Conservation (phyloP, 37 sponge, comb jelly and placozoan genomes). For the Crambe crambe region DNA sequence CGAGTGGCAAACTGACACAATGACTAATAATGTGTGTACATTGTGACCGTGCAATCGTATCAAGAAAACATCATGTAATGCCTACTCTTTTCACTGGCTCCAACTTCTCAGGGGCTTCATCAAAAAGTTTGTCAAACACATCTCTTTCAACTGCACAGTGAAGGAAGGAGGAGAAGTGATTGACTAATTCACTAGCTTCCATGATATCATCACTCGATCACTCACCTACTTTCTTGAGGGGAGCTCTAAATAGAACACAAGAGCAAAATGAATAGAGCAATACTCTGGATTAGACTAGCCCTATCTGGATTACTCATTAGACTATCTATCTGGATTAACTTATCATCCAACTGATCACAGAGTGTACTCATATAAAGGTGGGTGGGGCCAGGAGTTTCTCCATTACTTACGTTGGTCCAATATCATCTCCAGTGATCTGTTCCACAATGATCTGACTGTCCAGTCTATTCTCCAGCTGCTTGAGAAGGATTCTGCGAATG, state of each 20-base stretch:
- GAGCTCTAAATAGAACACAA: background rate
- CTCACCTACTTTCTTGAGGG: background rate
- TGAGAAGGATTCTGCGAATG: slow-evolving; percentile 66
- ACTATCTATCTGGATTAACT: too few relatives aligned
- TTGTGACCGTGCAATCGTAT: background rate
- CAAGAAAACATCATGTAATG: background rate
- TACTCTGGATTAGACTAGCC: too few relatives aligned
- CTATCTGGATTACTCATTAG: too few relatives aligned
- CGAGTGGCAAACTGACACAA: slow-evolving; percentile 59
- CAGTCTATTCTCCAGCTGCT: slow-evolving; percentile 69
- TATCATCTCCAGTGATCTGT: slow-evolving; percentile 85
- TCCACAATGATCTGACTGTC: slow-evolving; percentile 71
- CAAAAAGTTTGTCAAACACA: slow-evolving; percentile 97
- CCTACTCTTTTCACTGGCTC: slow-evolving; percentile 85
- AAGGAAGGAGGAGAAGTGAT: background rate
- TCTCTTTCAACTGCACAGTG: slow-evolving; percentile 65
- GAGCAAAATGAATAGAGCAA: background rate
- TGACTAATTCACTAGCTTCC: background rate
- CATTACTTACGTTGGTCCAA: slow-evolving; percentile 66
- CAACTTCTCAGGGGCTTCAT: slow-evolving; percentile 89
- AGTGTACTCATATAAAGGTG: too few relatives aligned
- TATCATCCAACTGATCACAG: too few relatives aligned
- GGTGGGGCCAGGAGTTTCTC: too few relatives aligned
- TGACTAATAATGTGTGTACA: slow-evolving; percentile 28
- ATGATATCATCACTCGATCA: background rate